These are phyloP conservation scores for Drosophila kokeensis DNA, from an alignment of 2,888 invertebrate species.

Conservation along the genomic window DNA sequence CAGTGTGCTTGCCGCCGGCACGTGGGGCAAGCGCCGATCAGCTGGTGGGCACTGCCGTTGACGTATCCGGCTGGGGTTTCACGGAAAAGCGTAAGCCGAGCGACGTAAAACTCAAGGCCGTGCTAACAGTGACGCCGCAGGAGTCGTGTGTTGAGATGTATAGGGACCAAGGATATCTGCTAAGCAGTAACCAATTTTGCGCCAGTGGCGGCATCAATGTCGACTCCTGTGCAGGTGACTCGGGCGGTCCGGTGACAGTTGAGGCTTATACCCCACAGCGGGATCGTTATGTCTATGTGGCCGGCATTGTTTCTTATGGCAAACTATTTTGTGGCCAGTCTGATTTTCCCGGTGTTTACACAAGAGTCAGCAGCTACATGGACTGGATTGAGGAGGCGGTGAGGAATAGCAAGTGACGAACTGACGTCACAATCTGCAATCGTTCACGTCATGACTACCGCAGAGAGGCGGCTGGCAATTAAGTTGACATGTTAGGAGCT, in stretches of 20 bases:
- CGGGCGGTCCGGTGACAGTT: slow-evolving; percentile 87
- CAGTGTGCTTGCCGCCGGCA: slow-evolving; percentile 87
- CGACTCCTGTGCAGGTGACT: slow-evolving; percentile 87
- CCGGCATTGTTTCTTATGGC: slow-evolving; percentile 63
- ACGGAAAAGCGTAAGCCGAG: slow-evolving; percentile 83
- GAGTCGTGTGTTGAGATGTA: slow-evolving; percentile 33
- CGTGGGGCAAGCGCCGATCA: slow-evolving; percentile 38
- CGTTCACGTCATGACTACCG: slow-evolving; percentile 2
- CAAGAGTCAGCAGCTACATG: slow-evolving; percentile 54
- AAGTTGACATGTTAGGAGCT: not conserved
- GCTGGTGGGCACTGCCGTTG: slow-evolving; percentile 83
- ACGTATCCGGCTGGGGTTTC: slow-evolving; percentile 88
- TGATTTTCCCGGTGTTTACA: slow-evolving; percentile 59
- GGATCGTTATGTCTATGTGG: slow-evolving; percentile 53
- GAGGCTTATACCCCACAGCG: slow-evolving; percentile 34
- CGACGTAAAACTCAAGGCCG: slow-evolving; percentile 55
- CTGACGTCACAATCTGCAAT: slow-evolving; percentile 1
- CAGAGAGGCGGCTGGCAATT: not conserved
- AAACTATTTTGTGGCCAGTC: slow-evolving; percentile 36
- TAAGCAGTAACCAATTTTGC: slow-evolving; percentile 53
- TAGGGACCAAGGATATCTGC: not conserved
- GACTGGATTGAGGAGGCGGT: slow-evolving; percentile 56
- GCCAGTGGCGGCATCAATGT: slow-evolving; percentile 55
- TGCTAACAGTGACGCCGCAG: slow-evolving; percentile 39
- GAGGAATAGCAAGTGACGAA: not conserved